Evolutionary conservation across 2,888 invertebrate species (phyloP).

Genomic region (Synanthedon myopaeformis): DNA sequence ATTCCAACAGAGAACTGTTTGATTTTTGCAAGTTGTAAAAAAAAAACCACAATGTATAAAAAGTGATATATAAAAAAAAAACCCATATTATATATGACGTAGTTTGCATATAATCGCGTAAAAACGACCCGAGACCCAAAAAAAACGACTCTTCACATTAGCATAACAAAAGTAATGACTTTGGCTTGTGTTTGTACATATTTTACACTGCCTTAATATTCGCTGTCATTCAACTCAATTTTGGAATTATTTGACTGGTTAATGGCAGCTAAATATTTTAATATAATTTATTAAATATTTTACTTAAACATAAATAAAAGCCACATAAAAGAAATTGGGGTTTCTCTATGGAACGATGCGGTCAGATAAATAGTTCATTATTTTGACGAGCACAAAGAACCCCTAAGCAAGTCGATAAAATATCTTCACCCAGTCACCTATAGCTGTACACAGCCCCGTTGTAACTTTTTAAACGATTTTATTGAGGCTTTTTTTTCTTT

Average conservation of each 20-base stretch:
- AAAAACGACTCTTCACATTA: constrained; percentile 1
- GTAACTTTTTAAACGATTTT: constrained; percentile 2
- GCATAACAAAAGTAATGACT: constrained; percentile 3
- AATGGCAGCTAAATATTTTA: too few species aligned
- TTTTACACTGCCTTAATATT: background rate
- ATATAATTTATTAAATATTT: too few species aligned
- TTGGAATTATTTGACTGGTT: too few species aligned
- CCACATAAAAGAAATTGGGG: too few species aligned
- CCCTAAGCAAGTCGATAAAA: too few species aligned
- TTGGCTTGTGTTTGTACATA: background rate
- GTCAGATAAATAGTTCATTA: too few species aligned
- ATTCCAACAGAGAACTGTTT: too few species aligned
- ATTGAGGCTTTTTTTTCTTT: constrained; percentile 6
- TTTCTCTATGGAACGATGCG: too few species aligned
- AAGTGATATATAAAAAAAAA: background rate
- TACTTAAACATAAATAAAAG: too few species aligned
- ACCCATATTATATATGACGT: background rate
- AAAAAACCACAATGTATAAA: background rate
- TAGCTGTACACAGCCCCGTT: background rate
- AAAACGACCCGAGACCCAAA: constrained; percentile 1
- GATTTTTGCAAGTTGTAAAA: background rate
- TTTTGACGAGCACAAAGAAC: too few species aligned
- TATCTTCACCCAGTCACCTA: too few species aligned
- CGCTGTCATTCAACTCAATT: too few species aligned
- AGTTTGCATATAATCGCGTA: constrained; percentile 5